Base-by-base conservation (phyloP, 1,140 invertebrate genomes). In the Drosophila equinoxialis region DNA sequence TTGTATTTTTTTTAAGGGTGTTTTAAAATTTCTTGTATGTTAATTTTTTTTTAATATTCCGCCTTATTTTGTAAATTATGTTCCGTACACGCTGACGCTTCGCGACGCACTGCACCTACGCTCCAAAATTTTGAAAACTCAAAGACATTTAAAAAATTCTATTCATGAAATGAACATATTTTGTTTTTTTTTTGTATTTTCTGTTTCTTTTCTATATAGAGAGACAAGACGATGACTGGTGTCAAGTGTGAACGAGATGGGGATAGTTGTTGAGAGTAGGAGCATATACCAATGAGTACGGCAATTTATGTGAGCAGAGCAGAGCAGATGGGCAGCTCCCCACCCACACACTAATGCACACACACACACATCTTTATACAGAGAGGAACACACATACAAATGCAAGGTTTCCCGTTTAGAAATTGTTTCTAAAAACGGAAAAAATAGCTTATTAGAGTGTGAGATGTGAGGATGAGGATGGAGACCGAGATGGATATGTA, bases 81-180 rank as follows among this genome's bases (percentile, higher is more conserved):
- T 89, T 83, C 84, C 74, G 84, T 71, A 89, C 87, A 86, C 74
- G 80, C 77, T 83, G 89, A 91, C 90, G 90, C 90, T 74, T 65
- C 81, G 81, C 86, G 83, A 90, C 87, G 89, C 79, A 91, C 90
- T 91, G 90, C 90, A 91, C 90, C 90, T 90, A 91, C 90, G 90
- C 87, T 91, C 90, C 81, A 91, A 90, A 90, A 86, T 86, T 86
- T 90, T 65, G 71, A 87, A 89, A 89, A 89, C 83, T 89, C 84
- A 89, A 87, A 87, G 83, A 87, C 83, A 75, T 82, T 89, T 79
- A 61, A 77, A 86, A 85, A 86, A 87, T 85, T 86, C 83, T 86
- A 77, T 84, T 84, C 81, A 77, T 61, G 67, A 85, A 85, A 78
- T 62, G 67, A 70, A 77, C 76, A 67, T 6, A 6, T 30, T 42